These are phyloP conservation scores for Caretta caretta DNA, from an alignment of 2,113 vertebrate genomes.

Conservation along the genomic window DNA sequence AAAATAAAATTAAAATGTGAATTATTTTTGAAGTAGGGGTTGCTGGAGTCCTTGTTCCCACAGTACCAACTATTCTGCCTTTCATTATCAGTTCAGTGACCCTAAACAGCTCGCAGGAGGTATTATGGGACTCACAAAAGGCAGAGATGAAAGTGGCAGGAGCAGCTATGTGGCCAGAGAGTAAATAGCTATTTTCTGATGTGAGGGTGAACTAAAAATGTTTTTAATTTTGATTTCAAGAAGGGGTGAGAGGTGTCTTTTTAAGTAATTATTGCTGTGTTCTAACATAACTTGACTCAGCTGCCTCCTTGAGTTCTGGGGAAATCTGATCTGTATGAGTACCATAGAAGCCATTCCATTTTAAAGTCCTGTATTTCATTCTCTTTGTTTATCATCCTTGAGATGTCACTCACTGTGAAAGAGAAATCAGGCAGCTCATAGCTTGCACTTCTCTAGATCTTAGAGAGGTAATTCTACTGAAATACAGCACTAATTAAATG, in stretches of 20 bases:
- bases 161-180: conserved; percentile 24
- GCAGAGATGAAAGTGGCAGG: conserved; percentile 41
- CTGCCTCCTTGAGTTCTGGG: neutral
- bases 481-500: neutral
- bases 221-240: neutral
- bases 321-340: neutral
- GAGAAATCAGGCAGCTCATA: neutral
- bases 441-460: neutral
- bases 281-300: neutral
- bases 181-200: neutral
- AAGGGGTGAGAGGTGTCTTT: neutral
- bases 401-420: neutral
- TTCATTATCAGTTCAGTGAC: neutral
- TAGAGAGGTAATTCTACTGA: neutral
- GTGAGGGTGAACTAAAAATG: neutral
- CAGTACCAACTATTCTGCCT: neutral
- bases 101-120: conserved; percentile 14
- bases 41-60: neutral
- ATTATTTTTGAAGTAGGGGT: neutral
- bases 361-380: neutral
- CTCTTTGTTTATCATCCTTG: neutral
- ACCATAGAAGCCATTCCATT: neutral
- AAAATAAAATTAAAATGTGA: neutral
- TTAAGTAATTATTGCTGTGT: neutral
- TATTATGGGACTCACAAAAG: conserved; percentile 20